Base-by-base conservation (phyloP, 2,888 invertebrate species). In the Leptarthrus brevirostris region DNA sequence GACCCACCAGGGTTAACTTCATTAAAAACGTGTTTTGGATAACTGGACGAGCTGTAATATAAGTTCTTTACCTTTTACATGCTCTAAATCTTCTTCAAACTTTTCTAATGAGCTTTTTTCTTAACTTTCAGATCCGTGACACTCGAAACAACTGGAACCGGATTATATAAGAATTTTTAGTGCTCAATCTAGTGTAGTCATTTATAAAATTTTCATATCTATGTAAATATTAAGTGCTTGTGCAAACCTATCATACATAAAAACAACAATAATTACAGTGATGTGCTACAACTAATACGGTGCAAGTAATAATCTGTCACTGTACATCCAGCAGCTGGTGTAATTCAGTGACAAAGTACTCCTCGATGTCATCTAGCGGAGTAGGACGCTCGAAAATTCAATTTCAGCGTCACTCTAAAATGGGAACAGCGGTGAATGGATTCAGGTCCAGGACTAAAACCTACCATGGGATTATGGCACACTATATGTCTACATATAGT, bases 341-440 rank as follows among this genome's bases (percentile, higher is more conserved):
- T 66, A 24, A 14, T 10, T 26, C 66, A 66, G 66, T 66, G 66
- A 66, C 66, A 12, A 30, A 44, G 16, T 26, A 26, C 26, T 2
- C 66, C 16, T 47, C 49, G 47, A 66, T 66, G 66, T 22, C 26
- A 14, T 8, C 47, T 44, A 26, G 2, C 24, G 49, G 30, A 47
- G 26, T 14, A 26, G 47, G 47, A 16, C 66, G 66, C 66, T 66
- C 49, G 66, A 49, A 66, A 66, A 24, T 24, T 10, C 22, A 22
- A 47, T 66, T 66, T 49, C 44, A 49, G 66, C 66, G 66, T 66
- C 66, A 49, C 44, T 24, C 47, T 16, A 47, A 66, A 49, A 66
- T 66, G 66, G 8, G 22, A 26, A 6, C 66, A 16, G 12, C 44
- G 5, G 26, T 16, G 10, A 49, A 47, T 18, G 47, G 66, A 66